Evolutionary conservation across 2,797 vertebrate genomes (phyloP).

Genomic region (Hemitrygon akajei): DNA sequence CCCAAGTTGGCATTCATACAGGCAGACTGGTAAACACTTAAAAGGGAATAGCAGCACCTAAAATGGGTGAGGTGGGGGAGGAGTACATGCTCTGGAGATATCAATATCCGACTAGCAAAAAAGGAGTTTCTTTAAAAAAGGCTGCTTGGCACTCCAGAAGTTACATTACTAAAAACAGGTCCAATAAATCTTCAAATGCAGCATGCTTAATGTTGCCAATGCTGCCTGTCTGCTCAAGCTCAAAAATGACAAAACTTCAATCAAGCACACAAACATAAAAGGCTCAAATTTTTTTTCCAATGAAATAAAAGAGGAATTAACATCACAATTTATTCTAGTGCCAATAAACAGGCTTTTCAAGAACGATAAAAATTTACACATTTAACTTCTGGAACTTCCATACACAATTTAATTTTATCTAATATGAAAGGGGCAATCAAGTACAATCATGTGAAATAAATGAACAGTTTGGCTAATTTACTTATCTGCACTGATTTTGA

Average conservation of each 20-base stretch:
- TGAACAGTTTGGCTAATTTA: conserved; percentile 5
- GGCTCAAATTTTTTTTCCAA: conserved; percentile 35
- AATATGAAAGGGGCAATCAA: background rate
- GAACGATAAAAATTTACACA: conserved; percentile 21
- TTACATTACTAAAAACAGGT: conserved; percentile 23
- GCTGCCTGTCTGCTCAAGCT: conserved; percentile 96
- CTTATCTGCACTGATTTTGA: background rate
- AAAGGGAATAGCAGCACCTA: conserved; percentile 55
- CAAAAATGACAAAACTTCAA: conserved; percentile 62
- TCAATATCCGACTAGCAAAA: conserved; percentile 24
- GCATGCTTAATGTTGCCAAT: conserved; percentile 83
- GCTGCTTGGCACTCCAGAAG: background rate
- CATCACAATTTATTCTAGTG: background rate
- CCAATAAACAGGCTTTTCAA: conserved; percentile 2
- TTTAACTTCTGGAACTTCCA: background rate
- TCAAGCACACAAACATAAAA: conserved; percentile 65
- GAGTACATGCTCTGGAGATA: conserved; percentile 51
- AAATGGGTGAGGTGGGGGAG: conserved; percentile 43
- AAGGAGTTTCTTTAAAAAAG: background rate
- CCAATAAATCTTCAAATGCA: conserved; percentile 46
- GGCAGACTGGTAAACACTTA: conserved; percentile 82
- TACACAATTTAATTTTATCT: background rate
- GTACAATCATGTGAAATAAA: conserved; percentile 26
- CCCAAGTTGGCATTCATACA: conserved; percentile 82
- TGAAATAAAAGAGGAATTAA: conserved; percentile 29